Percentiles rank a stretch among this genome's conserved stretches.
Evolutionary conservation across 2,113 vertebrate species (phyloP).

Genomic region (Dissostichus mawsoni): DNA sequence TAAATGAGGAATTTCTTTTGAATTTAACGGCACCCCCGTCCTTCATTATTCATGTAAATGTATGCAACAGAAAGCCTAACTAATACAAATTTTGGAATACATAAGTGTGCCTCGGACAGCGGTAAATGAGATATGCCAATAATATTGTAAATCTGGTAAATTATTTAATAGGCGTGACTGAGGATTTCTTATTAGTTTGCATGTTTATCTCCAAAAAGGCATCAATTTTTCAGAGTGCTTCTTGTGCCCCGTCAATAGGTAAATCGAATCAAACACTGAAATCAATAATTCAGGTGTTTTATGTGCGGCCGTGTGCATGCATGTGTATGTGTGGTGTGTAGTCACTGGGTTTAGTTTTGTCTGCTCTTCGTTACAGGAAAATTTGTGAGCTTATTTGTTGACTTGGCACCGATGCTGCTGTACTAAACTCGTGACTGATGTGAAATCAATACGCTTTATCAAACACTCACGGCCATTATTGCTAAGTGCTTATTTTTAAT

Average conservation of each 20-base stretch:
- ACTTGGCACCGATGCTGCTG: slow-evolving; percentile 38
- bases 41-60: slow-evolving; percentile 84
- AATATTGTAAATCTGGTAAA: slow-evolving; percentile 80
- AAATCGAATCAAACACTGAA: slow-evolving; percentile 76
- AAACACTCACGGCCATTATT: slow-evolving; percentile 51
- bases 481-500: slow-evolving; percentile 69
- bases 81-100: slow-evolving; percentile 83
- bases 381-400: slow-evolving; percentile 50
- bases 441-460: slow-evolving; percentile 31
- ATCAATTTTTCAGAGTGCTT: slow-evolving; percentile 72
- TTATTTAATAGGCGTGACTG: slow-evolving; percentile 82
- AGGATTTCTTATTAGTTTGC: slow-evolving; percentile 78
- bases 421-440: slow-evolving; percentile 57
- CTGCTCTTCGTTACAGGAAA: slow-evolving; percentile 49
- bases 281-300: slow-evolving; percentile 80
- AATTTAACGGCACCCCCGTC: slow-evolving; percentile 63
- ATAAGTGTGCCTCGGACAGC: slow-evolving; percentile 77
- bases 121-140: slow-evolving; percentile 84
- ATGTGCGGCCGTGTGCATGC: slow-evolving; percentile 39
- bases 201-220: slow-evolving; percentile 77
- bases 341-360: slow-evolving; percentile 30
- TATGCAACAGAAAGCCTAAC: slow-evolving; percentile 76
- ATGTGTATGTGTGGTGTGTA: slow-evolving; percentile 14
- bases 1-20: slow-evolving; percentile 66
- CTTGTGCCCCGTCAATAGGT: slow-evolving; percentile 67